Base-by-base conservation (phyloP, 1,140 invertebrate genomes). In the Neuroterus valhalla region DNA sequence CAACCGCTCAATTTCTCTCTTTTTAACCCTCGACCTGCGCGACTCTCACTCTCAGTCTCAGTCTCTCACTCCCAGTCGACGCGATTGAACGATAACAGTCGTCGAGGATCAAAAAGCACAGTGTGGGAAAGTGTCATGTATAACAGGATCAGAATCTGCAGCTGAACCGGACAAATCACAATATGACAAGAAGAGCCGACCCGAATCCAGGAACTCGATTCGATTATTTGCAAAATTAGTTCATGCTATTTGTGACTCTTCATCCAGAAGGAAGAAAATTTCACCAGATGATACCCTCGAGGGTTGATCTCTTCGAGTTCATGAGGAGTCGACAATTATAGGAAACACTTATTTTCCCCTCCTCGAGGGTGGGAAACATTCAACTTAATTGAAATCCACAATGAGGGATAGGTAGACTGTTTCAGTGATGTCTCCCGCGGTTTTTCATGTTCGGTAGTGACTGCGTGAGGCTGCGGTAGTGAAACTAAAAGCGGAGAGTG, bases 371-470 rank as follows among this genome's bases (percentile, higher is more conserved):
- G 52, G 26, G 23, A 62, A 62, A 62, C 23, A 62, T 26, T 62
- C 21, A 21, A 14, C 21, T 26, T 15, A 62, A 62, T 26, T 62
- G 52, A 62, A 62, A 62, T 62, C 21, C 52, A 62, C 19, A 14
- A 62, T 62, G 52, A 26, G 52, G 52, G 52, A 26, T 62, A 62
- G 52, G 23, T 11, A 62, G 21, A 26, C 11, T 26, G 21, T 62
- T 62, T 15, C 23, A 62, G 46, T 48, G 23, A 62, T 62, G 52
- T 62, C 12, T 26, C 3, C 11, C 8, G 11, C 15, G 21, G 23
- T 62, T 62, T 62, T 62, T 62, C 52, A 26, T 62, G 15, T 26
- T 26, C 23, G 52, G 21, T 62, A 62, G 52, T 62, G 21, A 62
- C 23, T 14, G 52, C 23, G 46, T 15, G 21, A 70, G 21, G 46